Conservation (phyloP, 2,113 vertebrate genomes). For the Eidolon helvum region DNA sequence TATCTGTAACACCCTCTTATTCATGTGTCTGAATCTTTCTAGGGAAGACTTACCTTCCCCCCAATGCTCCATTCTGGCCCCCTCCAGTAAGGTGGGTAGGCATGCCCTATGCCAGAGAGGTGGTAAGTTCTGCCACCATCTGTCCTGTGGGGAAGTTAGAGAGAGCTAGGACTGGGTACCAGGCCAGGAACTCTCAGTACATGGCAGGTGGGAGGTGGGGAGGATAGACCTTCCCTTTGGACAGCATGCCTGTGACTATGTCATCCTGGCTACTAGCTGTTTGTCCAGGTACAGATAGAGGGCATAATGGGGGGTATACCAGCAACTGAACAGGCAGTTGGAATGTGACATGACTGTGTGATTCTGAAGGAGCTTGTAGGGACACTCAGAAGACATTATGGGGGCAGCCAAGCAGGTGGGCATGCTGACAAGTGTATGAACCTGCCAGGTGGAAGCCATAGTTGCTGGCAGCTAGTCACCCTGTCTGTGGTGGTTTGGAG, state of each 20-base stretch:
- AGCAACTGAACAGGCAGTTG: not conserved
- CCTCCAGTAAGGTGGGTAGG: not conserved
- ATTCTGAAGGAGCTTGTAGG: not conserved
- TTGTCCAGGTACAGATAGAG: not conserved
- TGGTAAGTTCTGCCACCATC: not conserved
- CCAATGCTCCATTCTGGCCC: not conserved
- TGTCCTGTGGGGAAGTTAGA: not conserved
- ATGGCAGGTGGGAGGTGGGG: not conserved
- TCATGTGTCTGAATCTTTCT: not conserved
- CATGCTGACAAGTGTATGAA: not conserved
- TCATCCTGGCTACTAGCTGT: not conserved
- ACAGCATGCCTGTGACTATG: not conserved
- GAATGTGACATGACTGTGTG: not conserved
- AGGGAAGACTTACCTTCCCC: not conserved
- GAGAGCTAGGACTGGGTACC: not conserved
- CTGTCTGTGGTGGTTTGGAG: not conserved
- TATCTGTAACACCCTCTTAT: not conserved
- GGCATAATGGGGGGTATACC: not conserved
- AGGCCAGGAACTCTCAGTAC: not conserved
- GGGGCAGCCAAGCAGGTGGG: not conserved
- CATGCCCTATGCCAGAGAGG: not conserved
- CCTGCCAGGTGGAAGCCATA: not conserved
- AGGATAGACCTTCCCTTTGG: not conserved
- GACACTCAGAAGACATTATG: not conserved
- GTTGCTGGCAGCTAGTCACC: not conserved